Evolutionary conservation across 35 echinoderm and acorn worm genomes (phyloP), one percentile per base, ranked within the genome.

Genomic region (Eucidaris tribuloides): DNA sequence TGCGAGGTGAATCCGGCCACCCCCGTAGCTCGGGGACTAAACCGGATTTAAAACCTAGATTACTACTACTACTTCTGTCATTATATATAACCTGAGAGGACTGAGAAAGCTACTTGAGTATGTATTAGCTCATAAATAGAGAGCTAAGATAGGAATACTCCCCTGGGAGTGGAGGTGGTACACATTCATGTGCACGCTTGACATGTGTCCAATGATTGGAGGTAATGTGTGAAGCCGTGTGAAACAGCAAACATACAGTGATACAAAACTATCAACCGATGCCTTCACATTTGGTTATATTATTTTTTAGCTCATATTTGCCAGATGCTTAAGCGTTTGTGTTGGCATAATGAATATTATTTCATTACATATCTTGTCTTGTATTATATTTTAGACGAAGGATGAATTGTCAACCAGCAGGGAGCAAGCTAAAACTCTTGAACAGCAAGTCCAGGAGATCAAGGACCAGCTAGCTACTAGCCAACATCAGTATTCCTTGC

Each of bases 401-500:
- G 40, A 71, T 62, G 95, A 98, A 36, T 44, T 98, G 23, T 28
- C 62, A 55, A 48, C 80, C 41, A 83, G 35, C 33, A 89, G 64
- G 62, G 86, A 86, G 5, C 74, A 92, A 57, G 33, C 78, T 13
- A 59, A 45, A 36, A 15, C 39, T 39, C 41, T 83, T 4, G 90
- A 93, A 13, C 62, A 34, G 24, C 86, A 80, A 33, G 49, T 76
- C 5, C 42, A 83, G 78, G 66, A 83, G 28, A n/a, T 90, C 2
- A 77, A 98, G 55, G 95, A 86, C 36, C 71, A 88, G 27, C 55
- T 90, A 38, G 57, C 82, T 4, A 58, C 79, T 40, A 82, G 82
- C 23, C 81, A 93, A 48, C 86, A 92, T 81, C 72, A 92, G 29
- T 82, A 62, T 66, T 62, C 82, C 15, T 24, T 85, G 48, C 28